Evolutionary conservation across 2,797 vertebrate genomes (phyloP).

Genomic region (Channallabes apus): DNA sequence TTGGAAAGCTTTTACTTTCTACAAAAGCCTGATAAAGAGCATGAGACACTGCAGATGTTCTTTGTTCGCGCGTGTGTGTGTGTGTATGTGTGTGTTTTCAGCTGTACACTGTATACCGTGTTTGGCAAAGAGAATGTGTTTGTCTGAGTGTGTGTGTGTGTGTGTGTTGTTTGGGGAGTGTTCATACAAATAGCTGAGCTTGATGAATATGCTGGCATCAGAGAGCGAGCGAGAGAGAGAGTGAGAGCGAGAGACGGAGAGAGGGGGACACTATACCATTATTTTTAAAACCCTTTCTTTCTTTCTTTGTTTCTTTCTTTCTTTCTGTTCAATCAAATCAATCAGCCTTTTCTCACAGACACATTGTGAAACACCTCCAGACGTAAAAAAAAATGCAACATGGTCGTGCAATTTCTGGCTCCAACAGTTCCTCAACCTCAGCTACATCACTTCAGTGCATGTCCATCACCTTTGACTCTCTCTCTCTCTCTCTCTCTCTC

Average conservation of each 20-base stretch:
- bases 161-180: not conserved
- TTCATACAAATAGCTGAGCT: conserved; percentile 2
- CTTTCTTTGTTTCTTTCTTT: conserved; percentile 44
- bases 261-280: not conserved
- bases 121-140: not conserved
- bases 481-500: conserved; percentile 2
- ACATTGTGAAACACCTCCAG: not conserved
- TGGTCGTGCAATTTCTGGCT: not conserved
- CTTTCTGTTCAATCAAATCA: conserved; percentile 25
- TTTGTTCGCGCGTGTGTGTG: conserved; percentile 1
- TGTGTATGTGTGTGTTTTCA: not conserved
- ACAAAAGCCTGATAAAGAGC: not conserved
- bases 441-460: not conserved
- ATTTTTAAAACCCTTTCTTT: conserved; percentile 12
- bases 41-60: conserved; percentile 3
- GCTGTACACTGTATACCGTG: not conserved
- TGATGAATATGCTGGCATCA: not conserved
- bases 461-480: not conserved
- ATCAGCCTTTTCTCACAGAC: not conserved
- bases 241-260: conserved; percentile 8
- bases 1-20: conserved; percentile 25
- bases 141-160: conserved; percentile 8
- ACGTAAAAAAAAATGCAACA: no score
- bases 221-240: conserved; percentile 31
- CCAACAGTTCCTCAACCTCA: not conserved